Evolutionary conservation across 1,140 invertebrate genomes (phyloP), one percentile per base, ranked within the genome.

Genomic region (Zaprionus kolodkinae): DNA sequence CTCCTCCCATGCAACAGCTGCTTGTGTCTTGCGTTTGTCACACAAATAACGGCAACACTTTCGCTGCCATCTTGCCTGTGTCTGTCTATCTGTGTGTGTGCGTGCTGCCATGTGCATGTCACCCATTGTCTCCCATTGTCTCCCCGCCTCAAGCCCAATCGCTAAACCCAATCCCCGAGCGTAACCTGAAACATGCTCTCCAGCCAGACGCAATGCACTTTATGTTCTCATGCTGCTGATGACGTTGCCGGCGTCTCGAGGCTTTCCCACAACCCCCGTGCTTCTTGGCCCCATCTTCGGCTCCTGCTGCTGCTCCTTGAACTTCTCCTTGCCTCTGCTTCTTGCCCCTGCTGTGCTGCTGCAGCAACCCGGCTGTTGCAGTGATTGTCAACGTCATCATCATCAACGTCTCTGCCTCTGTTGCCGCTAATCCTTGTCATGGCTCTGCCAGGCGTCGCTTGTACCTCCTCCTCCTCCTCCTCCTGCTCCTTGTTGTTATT

Each of bases 151-250:
- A 55, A 50, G 15, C 40, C 62, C 30, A 38, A 30, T 13, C n/a
- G 27, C 66, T n/a, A 33, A 71, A 43, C 54, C 33, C 56, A 65
- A 76, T 69, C 76, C 65, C 68, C 52, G 40, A 72, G 33, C 69
- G 72, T 48, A 76, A 76, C 77, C 62, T 62, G 64, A 72, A 78
- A 65, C 81, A 74, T 68, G 62, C 75, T 67, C 75, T 67, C 55
- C 35, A 48, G 50, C 66, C 84, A 87, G 79, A 84, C 83, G 69
- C 80, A 88, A 76, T 87, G 84, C 81, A 89, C 81, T 89, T 88
- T 84, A 87, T 89, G 84, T 89, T 57, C 72, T 72, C 60, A 64
- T 82, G 55, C 76, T 88, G 52, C 64, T 83, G 83, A 72, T 65
- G 72, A 61, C 66, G 69, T 56, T 70, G 85, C 74, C 81, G 76